phyloP scores from a whole-genome alignment of 1,140 invertebrate species.

The Ephestia elutella region DNA sequence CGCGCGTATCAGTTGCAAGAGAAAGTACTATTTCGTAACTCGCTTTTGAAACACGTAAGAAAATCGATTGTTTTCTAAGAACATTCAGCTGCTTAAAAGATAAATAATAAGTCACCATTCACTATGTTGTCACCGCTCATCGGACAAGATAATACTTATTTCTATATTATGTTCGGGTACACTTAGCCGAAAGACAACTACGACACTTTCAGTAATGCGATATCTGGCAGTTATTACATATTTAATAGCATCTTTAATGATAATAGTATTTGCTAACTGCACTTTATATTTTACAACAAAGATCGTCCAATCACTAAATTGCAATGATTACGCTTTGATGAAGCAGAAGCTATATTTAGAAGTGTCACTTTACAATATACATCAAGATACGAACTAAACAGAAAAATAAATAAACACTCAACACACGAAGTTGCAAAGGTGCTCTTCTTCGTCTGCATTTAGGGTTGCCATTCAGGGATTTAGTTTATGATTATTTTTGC shows the following conservation, averaged over 20 bases:
- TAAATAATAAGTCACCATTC: neutral
- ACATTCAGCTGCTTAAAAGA: neutral
- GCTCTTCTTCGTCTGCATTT: neutral
- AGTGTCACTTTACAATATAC: neutral
- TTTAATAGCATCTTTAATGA: no score
- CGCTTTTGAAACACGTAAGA: slow-evolving; percentile 40
- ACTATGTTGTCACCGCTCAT: neutral
- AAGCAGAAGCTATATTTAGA: neutral
- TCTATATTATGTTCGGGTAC: neutral
- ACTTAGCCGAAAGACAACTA: no score
- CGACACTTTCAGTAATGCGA: no score
- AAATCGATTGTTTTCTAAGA: slow-evolving; percentile 39
- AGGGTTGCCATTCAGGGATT: neutral
- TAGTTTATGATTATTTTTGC: no score
- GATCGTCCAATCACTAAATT: no score
- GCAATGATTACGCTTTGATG: neutral
- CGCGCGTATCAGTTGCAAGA: slow-evolving; percentile 49
- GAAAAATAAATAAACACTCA: neutral
- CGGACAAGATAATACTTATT: neutral
- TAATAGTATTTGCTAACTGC: no score
- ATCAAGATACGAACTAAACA: neutral
- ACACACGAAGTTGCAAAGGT: neutral
- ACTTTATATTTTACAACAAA: no score
- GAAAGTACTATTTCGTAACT: slow-evolving; percentile 64
- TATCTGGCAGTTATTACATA: no score